Base-by-base conservation (phyloP, 2,113 vertebrate genomes). In the Gymnorhina tibicen region DNA sequence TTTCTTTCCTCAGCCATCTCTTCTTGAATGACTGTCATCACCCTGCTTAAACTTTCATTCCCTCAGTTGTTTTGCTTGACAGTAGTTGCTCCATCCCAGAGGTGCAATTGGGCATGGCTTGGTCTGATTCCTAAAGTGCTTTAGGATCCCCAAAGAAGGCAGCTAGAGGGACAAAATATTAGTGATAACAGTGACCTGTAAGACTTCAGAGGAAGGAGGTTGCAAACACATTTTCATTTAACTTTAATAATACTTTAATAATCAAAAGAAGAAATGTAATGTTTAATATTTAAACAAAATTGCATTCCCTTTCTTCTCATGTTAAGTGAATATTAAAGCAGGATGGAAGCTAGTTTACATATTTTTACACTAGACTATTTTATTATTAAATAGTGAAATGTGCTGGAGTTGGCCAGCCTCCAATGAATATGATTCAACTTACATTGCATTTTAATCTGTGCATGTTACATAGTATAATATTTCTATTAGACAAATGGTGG, bases 371-470 rank as follows among this genome's bases (percentile, higher is more conserved):
- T 95, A 96, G 84, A 95, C 96, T 98, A 69, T 94, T 97, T 96
- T 93, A 91, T 93, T 96, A 90, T 96, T 97, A 96, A 98, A 97
- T 98, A 98, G 95, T 88, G 95, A 96, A 97, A 95, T 96, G 87
- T 97, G 78, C 96, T 97, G 94, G 68, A 93, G 88, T 95, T 97
- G 95, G 96, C 95, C 70, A 91, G 85, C 83, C 87, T 97, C 97
- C 97, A 97, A 46, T 86, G 91, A 95, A 95, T 97, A 58, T 95
- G 95, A 97, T 91, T 97, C 89, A 97, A 97, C 88, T 95, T 97
- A 80, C 92, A 96, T 93, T 96, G 91, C 86, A 96, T 97, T 98
- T 98, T 97, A 97, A 94, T 98, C 96, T 97, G 96, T 97, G 96
- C 83, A 80, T 91, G 94, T 95, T 97, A 77, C 80, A 88, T 85